Conservation (phyloP, 2,797 vertebrate species). For the Enteromius unitaeniatus region DNA sequence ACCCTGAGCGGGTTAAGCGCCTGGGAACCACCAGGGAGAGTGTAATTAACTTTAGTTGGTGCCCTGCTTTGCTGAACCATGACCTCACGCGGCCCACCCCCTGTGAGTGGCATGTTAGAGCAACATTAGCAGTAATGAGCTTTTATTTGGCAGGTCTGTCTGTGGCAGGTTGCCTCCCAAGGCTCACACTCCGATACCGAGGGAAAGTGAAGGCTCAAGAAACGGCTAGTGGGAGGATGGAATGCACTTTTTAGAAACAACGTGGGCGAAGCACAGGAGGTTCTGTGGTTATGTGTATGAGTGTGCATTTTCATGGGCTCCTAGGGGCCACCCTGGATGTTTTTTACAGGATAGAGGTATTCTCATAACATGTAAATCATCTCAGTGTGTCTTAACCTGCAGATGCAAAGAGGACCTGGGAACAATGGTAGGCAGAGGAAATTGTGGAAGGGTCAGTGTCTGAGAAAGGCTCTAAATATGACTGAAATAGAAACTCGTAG, state of each 20-base stretch:
- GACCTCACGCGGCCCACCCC: slow-evolving; percentile 76
- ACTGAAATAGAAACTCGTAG: neutral
- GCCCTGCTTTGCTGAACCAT: slow-evolving; percentile 70
- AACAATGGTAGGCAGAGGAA: neutral
- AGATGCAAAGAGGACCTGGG: slow-evolving; percentile 66
- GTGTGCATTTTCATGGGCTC: slow-evolving; percentile 16
- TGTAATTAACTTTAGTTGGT: slow-evolving; percentile 78
- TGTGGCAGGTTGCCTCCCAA: slow-evolving; percentile 46
- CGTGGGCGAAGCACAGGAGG: slow-evolving; percentile 9
- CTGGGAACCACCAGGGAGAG: slow-evolving; percentile 69
- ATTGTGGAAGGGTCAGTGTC: slow-evolving; percentile 8
- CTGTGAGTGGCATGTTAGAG: slow-evolving; percentile 81
- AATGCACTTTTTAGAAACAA: slow-evolving; percentile 77
- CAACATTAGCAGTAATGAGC: slow-evolving; percentile 80
- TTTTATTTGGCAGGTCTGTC: slow-evolving; percentile 75
- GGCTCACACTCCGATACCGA: slow-evolving; percentile 17
- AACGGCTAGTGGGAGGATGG: slow-evolving; percentile 76
- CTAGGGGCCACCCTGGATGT: slow-evolving; percentile 59
- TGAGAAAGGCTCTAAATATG: slow-evolving; percentile 15
- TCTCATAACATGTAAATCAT: slow-evolving; percentile 30
- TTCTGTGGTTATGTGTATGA: slow-evolving; percentile 23
- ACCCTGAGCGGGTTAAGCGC: slow-evolving; percentile 65
- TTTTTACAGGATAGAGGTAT: slow-evolving; percentile 26
- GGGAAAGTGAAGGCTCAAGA: slow-evolving; percentile 17
- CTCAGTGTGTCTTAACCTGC: slow-evolving; percentile 20